Evolutionary conservation across 2,888 invertebrate species (phyloP), one percentile per base, ranked within the genome.

Genomic region (Eupithecia vulgata): DNA sequence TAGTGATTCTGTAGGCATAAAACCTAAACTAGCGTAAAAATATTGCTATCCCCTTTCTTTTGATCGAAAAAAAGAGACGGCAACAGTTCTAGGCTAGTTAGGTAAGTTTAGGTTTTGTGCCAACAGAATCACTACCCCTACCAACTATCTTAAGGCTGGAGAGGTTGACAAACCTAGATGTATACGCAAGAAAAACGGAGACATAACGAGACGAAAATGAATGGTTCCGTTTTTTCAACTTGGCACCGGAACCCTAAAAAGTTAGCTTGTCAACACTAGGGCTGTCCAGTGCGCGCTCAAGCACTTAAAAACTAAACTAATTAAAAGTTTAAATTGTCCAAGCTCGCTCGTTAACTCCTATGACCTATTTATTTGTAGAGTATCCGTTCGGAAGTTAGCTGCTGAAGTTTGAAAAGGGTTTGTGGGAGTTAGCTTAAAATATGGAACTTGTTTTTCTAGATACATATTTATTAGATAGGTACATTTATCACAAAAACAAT

Each of bases 291-390:
- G 45, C 15, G 45, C 61, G 25, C 40, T 52, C 57, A 17, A 66
- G 48, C 21, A 66, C 35, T 69, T 40, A 35, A 59, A 59, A 68
- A 42, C 61, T 62, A 52, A 66, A 67, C 30, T 40, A 72, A 69
- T 73, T 69, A 52, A 61, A 70, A 70, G 61, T 68, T 25, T 17
- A 68, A 72, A 65, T 35, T 21, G 64, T 70, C 34, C 69, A 42
- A 70, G 67, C 40, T 62, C 42, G n/a, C 52, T 52, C 64, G 64
- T 64, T 64, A 40, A 35, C 62, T 62, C 17, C 62, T 37, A 40
- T 25, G 40, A 65, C 65, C 65, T 65, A 42, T 64, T 64, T 59
- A 59, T 42, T 65, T 65, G 65, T 65, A 65, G 65, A 40, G 37
- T 25, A 21, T 65, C 37, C 37, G 35, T 42, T n/a, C 61, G 4